Conservation (phyloP, 2,888 invertebrate genomes). For the Orthosia gracilis region DNA sequence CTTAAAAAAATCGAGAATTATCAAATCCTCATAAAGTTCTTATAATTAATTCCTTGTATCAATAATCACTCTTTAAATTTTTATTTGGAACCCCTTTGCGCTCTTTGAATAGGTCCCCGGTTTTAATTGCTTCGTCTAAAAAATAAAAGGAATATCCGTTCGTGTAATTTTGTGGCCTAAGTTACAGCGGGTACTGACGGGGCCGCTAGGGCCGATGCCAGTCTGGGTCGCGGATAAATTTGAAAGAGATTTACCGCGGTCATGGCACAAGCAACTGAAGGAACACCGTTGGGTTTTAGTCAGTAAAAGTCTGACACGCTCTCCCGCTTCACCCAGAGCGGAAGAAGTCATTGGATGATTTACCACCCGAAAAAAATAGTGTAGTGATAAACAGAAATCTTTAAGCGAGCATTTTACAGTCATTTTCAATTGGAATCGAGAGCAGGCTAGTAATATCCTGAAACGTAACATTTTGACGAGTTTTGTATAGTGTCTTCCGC, state of each 20-base stretch:
- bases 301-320: too few species aligned
- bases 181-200: slow-evolving; percentile 62
- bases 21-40: slow-evolving; percentile 47
- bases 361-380: too few species aligned
- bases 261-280: too few species aligned
- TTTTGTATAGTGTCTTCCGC: neutral
- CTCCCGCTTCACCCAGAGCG: too few species aligned
- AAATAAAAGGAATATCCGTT: slow-evolving; percentile 85
- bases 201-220: too few species aligned
- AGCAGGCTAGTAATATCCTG: neutral
- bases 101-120: slow-evolving; percentile 83
- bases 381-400: too few species aligned
- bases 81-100: slow-evolving; percentile 77
- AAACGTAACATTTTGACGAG: neutral
- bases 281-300: too few species aligned
- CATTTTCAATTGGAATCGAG: neutral
- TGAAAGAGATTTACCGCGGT: too few species aligned
- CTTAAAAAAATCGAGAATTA: slow-evolving; percentile 6
- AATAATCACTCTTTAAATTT: slow-evolving; percentile 79
- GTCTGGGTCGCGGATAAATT: too few species aligned
- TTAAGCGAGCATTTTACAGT: neutral
- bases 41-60: slow-evolving; percentile 79
- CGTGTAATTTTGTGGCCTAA: slow-evolving; percentile 66
- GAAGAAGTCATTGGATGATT: too few species aligned
- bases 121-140: slow-evolving; percentile 89